phyloP scores from a whole-genome alignment of 2,797 vertebrate genomes.

The Sarcoramphus papa region DNA sequence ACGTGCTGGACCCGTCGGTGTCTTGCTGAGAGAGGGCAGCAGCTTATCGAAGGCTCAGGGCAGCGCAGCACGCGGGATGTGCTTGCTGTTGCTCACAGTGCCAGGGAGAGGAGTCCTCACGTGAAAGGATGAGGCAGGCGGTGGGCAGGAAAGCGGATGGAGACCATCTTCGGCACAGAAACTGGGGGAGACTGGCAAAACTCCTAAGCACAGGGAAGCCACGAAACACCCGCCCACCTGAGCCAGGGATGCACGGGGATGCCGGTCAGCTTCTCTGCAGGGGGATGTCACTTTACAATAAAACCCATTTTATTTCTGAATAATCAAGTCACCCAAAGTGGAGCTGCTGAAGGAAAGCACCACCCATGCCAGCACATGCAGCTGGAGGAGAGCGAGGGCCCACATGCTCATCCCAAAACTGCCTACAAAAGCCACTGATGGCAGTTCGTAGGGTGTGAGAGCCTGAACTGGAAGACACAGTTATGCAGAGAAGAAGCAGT shows the following conservation, averaged over 20 bases:
- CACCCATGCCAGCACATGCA: not conserved
- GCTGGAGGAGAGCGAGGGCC: not conserved
- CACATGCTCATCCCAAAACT: not conserved
- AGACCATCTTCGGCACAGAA: not conserved
- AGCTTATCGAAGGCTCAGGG: not conserved
- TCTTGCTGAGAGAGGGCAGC: not conserved
- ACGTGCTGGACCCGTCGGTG: rapidly evolving
- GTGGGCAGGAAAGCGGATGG: not conserved
- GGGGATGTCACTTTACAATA: not conserved
- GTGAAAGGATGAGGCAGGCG: not conserved
- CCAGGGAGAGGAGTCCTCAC: not conserved
- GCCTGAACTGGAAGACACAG: not conserved
- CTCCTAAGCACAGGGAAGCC: not conserved
- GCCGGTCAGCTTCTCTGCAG: not conserved
- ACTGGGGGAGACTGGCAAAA: not conserved
- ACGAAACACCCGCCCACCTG: rapidly evolving
- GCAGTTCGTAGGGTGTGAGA: not conserved
- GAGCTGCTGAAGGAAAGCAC: not conserved
- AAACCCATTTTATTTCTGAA: not conserved
- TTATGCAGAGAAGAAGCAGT: not conserved
- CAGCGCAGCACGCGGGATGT: rapidly evolving
- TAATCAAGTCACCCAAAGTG: not conserved
- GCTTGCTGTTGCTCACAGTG: not conserved
- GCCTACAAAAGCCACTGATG: not conserved
- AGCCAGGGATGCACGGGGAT: rapidly evolving